Evolutionary conservation across 1,140 invertebrate genomes (phyloP), one percentile per base, ranked within the genome.

Genomic region (Drepana arcuata): DNA sequence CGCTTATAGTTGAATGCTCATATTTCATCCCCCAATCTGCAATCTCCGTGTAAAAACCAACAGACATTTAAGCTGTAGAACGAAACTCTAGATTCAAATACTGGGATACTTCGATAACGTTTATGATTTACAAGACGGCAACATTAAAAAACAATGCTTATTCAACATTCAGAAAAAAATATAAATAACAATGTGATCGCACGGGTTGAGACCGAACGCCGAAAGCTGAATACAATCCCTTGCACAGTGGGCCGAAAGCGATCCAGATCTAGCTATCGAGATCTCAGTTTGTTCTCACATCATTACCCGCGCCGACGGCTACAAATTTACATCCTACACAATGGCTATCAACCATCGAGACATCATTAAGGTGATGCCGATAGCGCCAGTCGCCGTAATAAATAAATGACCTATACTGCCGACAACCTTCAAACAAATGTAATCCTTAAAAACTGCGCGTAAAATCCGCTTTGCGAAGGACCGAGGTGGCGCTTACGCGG

Each of bases 321-420:
- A 82, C 78, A 82, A 79, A 82, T 78, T 82, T 82, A 82, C 78
- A 82, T 82, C 74, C 74, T 71, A 69, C 74, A 82, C 78, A 79
- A 82, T 82, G 74, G 74, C 72, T 75, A 79, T 82, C 78, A 74
- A 69, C 65, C 78, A 79, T 82, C 78, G 74, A 82, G 74, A 77
- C 74, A 82, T 82, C 78, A 82, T 82, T 82, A 82, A 79, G 78
- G 78, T 82, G 78, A 82, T 82, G 72, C 70, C 71, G 78, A 82
- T 82, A 82, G 74, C 78, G 78, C 74, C 74, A 69, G 58, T 37
- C 46, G 33, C 24, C 24, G 23, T 28, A 26, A 42, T 11, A 18
- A 11, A 29, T 23, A 61, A 73, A 71, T 48, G 56, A 30, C 56
- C 40, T 62, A 71, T 52, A 29, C 25, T 33, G 9, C 18, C 14